A percentile compares a stretch with the other conserved stretches of the same genome.
Conservation (phyloP, 92 coral and sea anemone genomes). For the Hydrozoanthus gracilis region DNA sequence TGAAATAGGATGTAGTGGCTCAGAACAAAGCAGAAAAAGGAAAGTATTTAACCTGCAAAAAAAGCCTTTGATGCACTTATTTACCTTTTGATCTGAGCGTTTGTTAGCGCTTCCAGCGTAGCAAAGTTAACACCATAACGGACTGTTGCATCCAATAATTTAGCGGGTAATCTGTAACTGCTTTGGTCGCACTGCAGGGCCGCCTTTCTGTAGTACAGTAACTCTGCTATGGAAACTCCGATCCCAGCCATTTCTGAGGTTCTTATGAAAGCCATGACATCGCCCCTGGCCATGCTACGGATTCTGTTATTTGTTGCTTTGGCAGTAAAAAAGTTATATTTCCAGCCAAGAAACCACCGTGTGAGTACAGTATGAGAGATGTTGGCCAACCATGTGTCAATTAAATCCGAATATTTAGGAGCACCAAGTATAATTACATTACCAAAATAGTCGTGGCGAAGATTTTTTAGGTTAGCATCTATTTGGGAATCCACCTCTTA, state of each 20-base stretch:
- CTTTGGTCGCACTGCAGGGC: constrained; percentile 9
- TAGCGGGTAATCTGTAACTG: background rate
- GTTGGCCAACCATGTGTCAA: constrained; percentile 18
- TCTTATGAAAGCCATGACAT: constrained; percentile 13
- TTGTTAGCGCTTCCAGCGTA: constrained; percentile 5
- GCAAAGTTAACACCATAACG: constrained; percentile 29
- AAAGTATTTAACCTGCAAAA: background rate
- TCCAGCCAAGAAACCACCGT: constrained; percentile 7
- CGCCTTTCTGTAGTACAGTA: constrained; percentile 27
- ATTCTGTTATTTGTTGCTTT: constrained; percentile 23
- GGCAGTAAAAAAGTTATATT: constrained; percentile 23
- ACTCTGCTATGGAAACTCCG: constrained; percentile 25
- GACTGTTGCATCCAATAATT: constrained; percentile 18
- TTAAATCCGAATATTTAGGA: constrained; percentile 13
- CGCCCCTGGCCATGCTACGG: constrained; percentile 1
- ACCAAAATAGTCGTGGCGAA: constrained; percentile 27
- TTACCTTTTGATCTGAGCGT: constrained; percentile 14
- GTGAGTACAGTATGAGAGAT: background rate
- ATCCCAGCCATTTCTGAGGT: constrained; percentile 23
- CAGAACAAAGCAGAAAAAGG: constrained; percentile 2
- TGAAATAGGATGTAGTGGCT: background rate
- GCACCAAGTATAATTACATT: constrained; percentile 30
- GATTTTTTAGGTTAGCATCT: constrained; percentile 8
- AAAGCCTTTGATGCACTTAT: background rate
- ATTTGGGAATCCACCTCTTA: constrained; percentile 6